Base-by-base conservation (phyloP, 2,888 invertebrate genomes). In the Cecidostiba fungosa region DNA sequence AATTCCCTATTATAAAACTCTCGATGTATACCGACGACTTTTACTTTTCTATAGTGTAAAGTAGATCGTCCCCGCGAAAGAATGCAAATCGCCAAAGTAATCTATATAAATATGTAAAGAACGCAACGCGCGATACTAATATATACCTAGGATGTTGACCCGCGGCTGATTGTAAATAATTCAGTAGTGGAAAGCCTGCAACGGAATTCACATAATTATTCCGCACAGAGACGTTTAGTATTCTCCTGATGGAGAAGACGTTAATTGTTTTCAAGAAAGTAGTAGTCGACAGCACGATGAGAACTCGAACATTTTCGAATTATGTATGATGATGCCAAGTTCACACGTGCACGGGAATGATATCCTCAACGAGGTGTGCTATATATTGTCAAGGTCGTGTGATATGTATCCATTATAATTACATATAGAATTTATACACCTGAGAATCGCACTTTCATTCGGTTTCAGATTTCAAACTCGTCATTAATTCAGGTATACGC, bases 121-220 rank as follows among this genome's bases (percentile, higher is more conserved):
- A 50, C 50, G 50, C 4, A 32, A 4, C 32, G 32, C 32, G 4
- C 39, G 39, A 54, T 19, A 54, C 16, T 6, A 3, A n/a, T n/a
- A n/a, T n/a, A n/a, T n/a, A n/a, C 1, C 3, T 16, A 62, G 14
- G 62, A 62, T 62, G n/a, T 62, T 26, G 62, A 62, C 26, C 62
- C 19, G 26, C 19, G 5, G n/a, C 62, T 62, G 62, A 8, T 8
- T 66, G 29, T 66, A 66, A 66, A 66, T 66, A 29, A 66, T 66
- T 66, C 66, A 66, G 66, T 29, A 66, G 66, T 66, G 66, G 29
- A 66, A 66, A 66, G 66, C 66, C n/a, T n/a, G n/a, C 26, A 26
- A 12, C 29, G 66, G 66, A 26, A 66, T 66, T 66, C 12, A 14
- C 66, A 14, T 29, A 66, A 72, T 36, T 36, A 66, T 66, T 66